Evolutionary conservation across 1,140 invertebrate species (phyloP).

Genomic region (Homalodisca vitripennis): DNA sequence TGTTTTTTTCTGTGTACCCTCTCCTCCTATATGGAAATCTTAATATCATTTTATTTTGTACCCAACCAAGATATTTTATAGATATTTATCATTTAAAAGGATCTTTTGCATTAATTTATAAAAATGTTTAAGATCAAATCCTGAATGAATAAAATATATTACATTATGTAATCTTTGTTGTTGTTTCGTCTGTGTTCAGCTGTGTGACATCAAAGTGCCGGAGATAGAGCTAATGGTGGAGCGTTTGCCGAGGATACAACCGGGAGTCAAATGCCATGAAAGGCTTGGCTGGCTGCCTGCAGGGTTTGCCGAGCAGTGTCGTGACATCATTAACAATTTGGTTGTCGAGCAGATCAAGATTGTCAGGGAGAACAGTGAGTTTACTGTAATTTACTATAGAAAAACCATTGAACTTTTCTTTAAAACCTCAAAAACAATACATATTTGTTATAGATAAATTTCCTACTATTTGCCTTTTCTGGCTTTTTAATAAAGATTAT

Average conservation of each 20-base stretch:
- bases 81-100: too few relatives aligned
- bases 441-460: not conserved
- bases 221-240: conserved; percentile 80
- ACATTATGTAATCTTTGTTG: conserved; percentile 10
- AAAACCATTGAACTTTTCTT: too few relatives aligned
- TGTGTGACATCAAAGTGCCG: conserved; percentile 79
- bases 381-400: too few relatives aligned
- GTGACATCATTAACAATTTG: conserved; percentile 65
- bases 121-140: too few relatives aligned
- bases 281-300: conserved; percentile 73
- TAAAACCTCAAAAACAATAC: not conserved
- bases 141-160: too few relatives aligned
- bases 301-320: conserved; percentile 63
- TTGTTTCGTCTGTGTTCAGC: conserved; percentile 53
- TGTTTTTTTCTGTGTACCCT: too few relatives aligned
- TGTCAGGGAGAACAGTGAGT: too few relatives aligned
- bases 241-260: conserved; percentile 60
- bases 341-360: conserved; percentile 54
- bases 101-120: too few relatives aligned
- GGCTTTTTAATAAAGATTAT: too few relatives aligned
- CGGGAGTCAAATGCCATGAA: conserved; percentile 64
- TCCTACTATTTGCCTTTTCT: not conserved
- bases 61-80: too few relatives aligned
- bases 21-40: too few relatives aligned
- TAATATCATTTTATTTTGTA: too few relatives aligned